Conservation (phyloP, 2,888 invertebrate species). For the Eumacrocentrus americanus region DNA sequence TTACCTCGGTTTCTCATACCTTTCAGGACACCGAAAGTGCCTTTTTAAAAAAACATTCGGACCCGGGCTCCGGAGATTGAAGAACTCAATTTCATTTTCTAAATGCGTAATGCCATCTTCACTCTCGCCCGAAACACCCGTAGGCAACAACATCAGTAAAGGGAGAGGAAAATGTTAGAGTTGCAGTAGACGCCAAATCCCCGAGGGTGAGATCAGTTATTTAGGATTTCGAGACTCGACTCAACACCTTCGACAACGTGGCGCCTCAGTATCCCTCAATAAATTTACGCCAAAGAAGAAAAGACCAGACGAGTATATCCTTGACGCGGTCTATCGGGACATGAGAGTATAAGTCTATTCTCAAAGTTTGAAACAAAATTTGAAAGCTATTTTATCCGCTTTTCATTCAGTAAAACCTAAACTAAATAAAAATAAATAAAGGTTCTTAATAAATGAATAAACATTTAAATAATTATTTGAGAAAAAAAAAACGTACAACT, state of each 20-base stretch:
- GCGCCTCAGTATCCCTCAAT: constrained; percentile 16
- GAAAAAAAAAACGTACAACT: neutral
- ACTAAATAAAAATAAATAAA: neutral
- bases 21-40: too few species aligned
- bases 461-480: neutral
- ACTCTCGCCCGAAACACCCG: constrained; percentile 10
- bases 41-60: constrained; percentile 44
- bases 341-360: neutral
- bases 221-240: constrained; percentile 46
- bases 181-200: constrained; percentile 33
- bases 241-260: constrained; percentile 29
- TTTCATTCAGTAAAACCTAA: too few species aligned
- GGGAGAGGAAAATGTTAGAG: constrained; percentile 28
- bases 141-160: neutral
- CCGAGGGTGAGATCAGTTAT: constrained; percentile 51
- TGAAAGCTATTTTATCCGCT: neutral
- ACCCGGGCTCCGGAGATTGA: constrained; percentile 39
- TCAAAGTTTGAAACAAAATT: neutral
- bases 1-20: too few species aligned
- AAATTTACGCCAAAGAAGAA: constrained; percentile 19
- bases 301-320: constrained; percentile 16
- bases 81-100: constrained; percentile 51
- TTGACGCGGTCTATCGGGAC: neutral
- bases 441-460: neutral
- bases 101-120: constrained; percentile 46